Percentiles rank a stretch among this genome's conserved stretches.
These are phyloP conservation scores for Adelges cooleyi DNA, from an alignment of 1,140 invertebrate species.

Conservation along the genomic window DNA sequence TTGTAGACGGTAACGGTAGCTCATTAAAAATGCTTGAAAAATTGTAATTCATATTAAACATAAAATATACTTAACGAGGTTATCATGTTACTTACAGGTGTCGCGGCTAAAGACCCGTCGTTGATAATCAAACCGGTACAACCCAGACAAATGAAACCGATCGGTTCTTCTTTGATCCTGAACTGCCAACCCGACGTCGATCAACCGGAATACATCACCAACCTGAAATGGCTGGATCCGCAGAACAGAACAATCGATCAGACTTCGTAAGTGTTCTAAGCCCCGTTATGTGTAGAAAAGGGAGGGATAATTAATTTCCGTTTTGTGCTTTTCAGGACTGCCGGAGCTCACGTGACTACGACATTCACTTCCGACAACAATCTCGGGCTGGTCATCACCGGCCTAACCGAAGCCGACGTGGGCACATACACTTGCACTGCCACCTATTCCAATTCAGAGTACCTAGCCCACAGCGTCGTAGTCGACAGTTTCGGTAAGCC, in stretches of 20 bases:
- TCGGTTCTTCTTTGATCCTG: constrained; percentile 55
- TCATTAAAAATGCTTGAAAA: no score
- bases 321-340: background rate
- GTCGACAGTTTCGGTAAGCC: constrained; percentile 62
- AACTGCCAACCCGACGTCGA: constrained; percentile 55
- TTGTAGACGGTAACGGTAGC: no score
- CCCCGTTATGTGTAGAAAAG: background rate
- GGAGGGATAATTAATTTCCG: background rate
- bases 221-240: constrained; percentile 58
- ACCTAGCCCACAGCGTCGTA: constrained; percentile 50
- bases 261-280: constrained; percentile 32
- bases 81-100: background rate
- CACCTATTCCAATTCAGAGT: constrained; percentile 53
- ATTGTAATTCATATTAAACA: no score
- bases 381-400: constrained; percentile 32
- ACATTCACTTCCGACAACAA: constrained; percentile 9
- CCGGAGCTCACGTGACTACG: constrained; percentile 11
- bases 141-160: constrained; percentile 50
- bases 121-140: constrained; percentile 55
- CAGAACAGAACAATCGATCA: constrained; percentile 49
- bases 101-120: constrained; percentile 18
- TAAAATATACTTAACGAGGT: no score
- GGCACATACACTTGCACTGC: constrained; percentile 74
- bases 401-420: constrained; percentile 58
- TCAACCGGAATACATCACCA: constrained; percentile 10